These are phyloP conservation scores for Hololepta plana DNA, from an alignment of 2,888 invertebrate genomes.

Conservation along the genomic window DNA sequence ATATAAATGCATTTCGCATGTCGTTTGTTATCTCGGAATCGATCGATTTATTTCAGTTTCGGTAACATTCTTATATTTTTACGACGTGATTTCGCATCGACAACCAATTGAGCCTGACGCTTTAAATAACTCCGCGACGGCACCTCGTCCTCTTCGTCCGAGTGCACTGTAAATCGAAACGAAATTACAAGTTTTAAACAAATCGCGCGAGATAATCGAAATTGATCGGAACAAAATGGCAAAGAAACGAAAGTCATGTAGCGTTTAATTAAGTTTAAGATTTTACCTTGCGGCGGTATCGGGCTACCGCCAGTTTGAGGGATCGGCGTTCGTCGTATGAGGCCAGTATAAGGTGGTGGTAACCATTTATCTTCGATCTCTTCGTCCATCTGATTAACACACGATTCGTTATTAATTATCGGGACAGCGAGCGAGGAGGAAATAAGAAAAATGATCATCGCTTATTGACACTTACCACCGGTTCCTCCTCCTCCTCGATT, in stretches of 20 bases:
- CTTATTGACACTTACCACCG: slow-evolving; percentile 10
- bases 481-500: slow-evolving; percentile 4
- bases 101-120: slow-evolving; percentile 64
- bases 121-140: slow-evolving; percentile 64
- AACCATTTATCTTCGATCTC: slow-evolving; percentile 20
- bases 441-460: too few species aligned
- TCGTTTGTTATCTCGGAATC: slow-evolving; percentile 7
- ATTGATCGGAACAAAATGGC: background rate
- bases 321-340: slow-evolving; percentile 21
- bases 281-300: slow-evolving; percentile 13
- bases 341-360: slow-evolving; percentile 22
- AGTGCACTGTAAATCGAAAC: slow-evolving; percentile 26
- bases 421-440: too few species aligned
- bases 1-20: too few species aligned
- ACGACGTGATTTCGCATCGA: slow-evolving; percentile 64
- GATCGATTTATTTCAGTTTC: slow-evolving; percentile 14
- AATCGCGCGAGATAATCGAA: background rate
- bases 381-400: slow-evolving; percentile 10
- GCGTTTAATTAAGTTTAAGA: background rate
- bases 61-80: slow-evolving; percentile 42
- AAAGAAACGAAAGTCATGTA: slow-evolving; percentile 3
- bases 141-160: slow-evolving; percentile 71
- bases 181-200: slow-evolving; percentile 1
- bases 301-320: slow-evolving; percentile 20
- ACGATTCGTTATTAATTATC: too few species aligned